Conservation (phyloP, 1,140 invertebrate genomes). For the Heliconius congener region DNA sequence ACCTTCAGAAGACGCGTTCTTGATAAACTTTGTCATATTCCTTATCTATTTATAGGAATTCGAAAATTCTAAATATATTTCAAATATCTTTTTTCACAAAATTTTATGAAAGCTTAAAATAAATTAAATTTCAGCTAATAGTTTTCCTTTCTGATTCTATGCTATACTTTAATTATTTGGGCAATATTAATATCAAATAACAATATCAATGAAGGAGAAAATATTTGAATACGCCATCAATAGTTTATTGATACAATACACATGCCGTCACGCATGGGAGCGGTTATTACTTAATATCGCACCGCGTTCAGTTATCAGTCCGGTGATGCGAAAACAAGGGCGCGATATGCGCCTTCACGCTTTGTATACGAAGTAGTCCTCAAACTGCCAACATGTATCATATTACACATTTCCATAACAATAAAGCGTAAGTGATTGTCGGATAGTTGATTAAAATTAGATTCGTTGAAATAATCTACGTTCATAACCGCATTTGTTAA, state of each 20-base stretch:
- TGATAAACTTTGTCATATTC: not conserved
- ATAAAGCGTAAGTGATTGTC: slow-evolving; percentile 68
- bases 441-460: not conserved
- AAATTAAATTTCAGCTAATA: not conserved
- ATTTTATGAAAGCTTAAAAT: not conserved
- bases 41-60: not conserved
- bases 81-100: no score
- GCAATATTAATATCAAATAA: not conserved
- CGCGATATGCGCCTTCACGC: slow-evolving; percentile 64
- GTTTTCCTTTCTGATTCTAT: no score
- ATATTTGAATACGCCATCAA: slow-evolving; percentile 45
- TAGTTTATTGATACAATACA: slow-evolving; percentile 66
- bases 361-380: slow-evolving; percentile 51
- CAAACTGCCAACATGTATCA: slow-evolving; percentile 57
- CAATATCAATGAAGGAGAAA: slow-evolving; percentile 9
- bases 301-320: slow-evolving; percentile 67
- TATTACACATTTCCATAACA: slow-evolving; percentile 64
- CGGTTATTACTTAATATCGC: slow-evolving; percentile 75
- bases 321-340: slow-evolving; percentile 73
- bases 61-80: not conserved
- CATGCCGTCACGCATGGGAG: slow-evolving; percentile 65
- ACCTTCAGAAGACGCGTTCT: not conserved
- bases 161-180: not conserved
- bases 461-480: not conserved
- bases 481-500: not conserved